A percentile compares a stretch with the other conserved stretches of the same genome.
phyloP scores from a whole-genome alignment of 2,113 vertebrate species.

The Trinectes maculatus region DNA sequence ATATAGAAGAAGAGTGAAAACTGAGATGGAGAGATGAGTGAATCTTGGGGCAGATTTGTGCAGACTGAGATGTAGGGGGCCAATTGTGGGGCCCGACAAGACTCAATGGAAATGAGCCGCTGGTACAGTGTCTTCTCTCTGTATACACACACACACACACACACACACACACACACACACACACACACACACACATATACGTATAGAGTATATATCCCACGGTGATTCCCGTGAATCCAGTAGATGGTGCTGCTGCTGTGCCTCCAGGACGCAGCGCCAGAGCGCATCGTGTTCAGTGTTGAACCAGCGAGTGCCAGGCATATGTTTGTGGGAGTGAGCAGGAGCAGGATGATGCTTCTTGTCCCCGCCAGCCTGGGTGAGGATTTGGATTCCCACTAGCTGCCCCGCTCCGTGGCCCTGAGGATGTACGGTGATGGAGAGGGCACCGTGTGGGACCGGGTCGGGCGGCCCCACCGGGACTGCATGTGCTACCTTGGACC shows the following conservation, averaged over 20 bases:
- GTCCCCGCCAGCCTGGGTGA: slow-evolving; percentile 28
- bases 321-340: slow-evolving; percentile 55
- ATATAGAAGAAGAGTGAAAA: background rate
- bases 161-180: no score
- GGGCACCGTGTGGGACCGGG: slow-evolving; percentile 79
- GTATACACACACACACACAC: no score
- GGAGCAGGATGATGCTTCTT: slow-evolving; percentile 48
- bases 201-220: background rate
- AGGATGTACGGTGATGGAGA: slow-evolving; percentile 82
- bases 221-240: slow-evolving; percentile 7
- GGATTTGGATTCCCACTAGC: slow-evolving; percentile 44
- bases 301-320: slow-evolving; percentile 39
- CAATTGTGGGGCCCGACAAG: background rate
- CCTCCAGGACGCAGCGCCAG: slow-evolving; percentile 13
- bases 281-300: slow-evolving; percentile 39
- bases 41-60: background rate
- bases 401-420: slow-evolving; percentile 42
- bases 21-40: background rate
- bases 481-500: slow-evolving; percentile 85
- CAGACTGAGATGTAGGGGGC: background rate
- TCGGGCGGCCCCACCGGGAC: slow-evolving; percentile 78
- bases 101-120: background rate
- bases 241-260: slow-evolving; percentile 71
- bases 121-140: background rate
- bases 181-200: no score